phyloP scores from a whole-genome alignment of 2,113 vertebrate species.

The Suricata suricatta region DNA sequence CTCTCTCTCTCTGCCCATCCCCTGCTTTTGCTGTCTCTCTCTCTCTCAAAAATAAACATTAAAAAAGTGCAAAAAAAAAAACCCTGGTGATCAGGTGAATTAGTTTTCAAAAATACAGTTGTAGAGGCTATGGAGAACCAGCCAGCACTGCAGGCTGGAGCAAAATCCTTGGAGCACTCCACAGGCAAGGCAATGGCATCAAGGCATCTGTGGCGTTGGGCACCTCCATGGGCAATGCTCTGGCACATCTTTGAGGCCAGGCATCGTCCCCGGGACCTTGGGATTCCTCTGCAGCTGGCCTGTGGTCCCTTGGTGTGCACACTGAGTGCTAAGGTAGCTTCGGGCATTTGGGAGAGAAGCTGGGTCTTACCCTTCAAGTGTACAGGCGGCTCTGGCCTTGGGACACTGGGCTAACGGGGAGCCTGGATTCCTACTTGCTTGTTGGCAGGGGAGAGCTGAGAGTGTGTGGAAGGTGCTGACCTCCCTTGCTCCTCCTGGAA shows the following conservation, averaged over 20 bases:
- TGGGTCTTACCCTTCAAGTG: not conserved
- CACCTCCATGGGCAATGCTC: not conserved
- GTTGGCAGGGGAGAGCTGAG: not conserved
- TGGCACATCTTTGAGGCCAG: not conserved
- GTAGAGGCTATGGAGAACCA: not conserved
- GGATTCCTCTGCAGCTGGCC: not conserved
- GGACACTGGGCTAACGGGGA: not conserved
- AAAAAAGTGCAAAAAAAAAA: too few relatives aligned
- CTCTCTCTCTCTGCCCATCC: too few relatives aligned
- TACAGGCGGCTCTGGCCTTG: not conserved
- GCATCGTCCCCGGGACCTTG: not conserved
- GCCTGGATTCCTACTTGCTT: not conserved
- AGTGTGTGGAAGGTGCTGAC: not conserved
- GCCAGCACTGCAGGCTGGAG: not conserved
- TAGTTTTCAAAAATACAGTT: not conserved
- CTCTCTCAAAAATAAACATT: too few relatives aligned
- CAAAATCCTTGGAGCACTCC: not conserved
- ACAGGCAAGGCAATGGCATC: not conserved
- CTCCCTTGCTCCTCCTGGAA: not conserved
- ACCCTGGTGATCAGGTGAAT: not conserved
- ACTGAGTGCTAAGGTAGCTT: too few relatives aligned
- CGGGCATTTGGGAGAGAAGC: not conserved
- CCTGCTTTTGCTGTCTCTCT: too few relatives aligned
- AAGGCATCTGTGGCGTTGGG: fast-evolving
- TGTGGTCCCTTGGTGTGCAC: not conserved